Base-by-base conservation (phyloP, 2,888 invertebrate species). In the Chymomyza procnemis region DNA sequence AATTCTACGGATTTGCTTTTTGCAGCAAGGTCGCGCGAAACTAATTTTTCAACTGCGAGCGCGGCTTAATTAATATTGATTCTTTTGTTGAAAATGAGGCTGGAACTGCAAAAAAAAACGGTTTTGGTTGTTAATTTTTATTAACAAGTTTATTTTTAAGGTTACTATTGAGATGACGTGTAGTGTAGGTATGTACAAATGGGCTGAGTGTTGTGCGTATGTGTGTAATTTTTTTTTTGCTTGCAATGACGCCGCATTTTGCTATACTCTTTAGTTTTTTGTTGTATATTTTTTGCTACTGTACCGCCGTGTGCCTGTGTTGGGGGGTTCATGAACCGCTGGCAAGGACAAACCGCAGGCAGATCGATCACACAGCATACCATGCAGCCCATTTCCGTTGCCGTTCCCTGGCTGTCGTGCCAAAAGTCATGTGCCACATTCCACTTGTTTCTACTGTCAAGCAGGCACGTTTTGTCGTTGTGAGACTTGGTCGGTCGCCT, bases 321-420 rank as follows among this genome's bases (percentile, higher is more conserved):
- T 61, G 68, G 65, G 59, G 67, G 70, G 82, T 82, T 82, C 79
- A 82, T 85, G 84, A 85, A 85, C 82, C 86, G 85, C 81, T 67
- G 71, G 81, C 82, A 82, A 82, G 82, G 82, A 82, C 82, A 85
- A 73, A 66, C 65, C 56, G 12, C 67, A 60, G 64, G 46, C 61
- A 55, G 60, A 85, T 85, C 76, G 85, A 81, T 81, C 85, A 79
- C 77, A 62, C 50, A 62, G 60, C 67, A 18, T 16, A 41, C 54
- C 8, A 64, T 14, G 30, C 26, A 18, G n/a, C 5, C 47, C 47
- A 16, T 14, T 16, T n/a, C 47, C 47, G n/a, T 18, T 50, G 4
- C 48, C 48, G 34, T 41, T 41, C 48, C 48, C 18, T 1, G 22
- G 26, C 26, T 26, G 26, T 8, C 34, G 34, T 52, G 34, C 64